Percentiles rank a stretch among this genome's conserved stretches.
Conservation (phyloP, 2,797 vertebrate species). For the Catharus ustulatus region DNA sequence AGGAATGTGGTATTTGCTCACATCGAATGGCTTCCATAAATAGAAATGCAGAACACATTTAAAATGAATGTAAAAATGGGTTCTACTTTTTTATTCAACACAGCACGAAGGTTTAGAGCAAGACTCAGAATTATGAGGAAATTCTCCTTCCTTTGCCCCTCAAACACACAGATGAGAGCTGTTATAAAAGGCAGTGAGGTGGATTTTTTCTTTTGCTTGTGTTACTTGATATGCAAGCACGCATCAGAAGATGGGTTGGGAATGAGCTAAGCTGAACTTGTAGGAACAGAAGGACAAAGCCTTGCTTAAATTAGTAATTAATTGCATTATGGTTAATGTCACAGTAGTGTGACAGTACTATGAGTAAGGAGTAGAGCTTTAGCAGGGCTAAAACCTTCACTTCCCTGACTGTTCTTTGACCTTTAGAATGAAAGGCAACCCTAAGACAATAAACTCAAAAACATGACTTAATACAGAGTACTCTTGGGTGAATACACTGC, state of each 20-base stretch:
- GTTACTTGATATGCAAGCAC: neutral
- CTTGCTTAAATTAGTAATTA: neutral
- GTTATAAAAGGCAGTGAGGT: neutral
- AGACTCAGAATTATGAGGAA: neutral
- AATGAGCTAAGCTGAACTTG: neutral
- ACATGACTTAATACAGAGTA: neutral
- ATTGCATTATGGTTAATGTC: neutral
- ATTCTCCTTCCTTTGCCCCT: conserved; percentile 12
- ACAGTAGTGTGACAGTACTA: neutral
- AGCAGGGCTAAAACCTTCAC: neutral
- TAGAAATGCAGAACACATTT: conserved; percentile 11
- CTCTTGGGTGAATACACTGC: neutral
- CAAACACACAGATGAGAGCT: neutral
- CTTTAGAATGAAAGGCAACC: neutral
- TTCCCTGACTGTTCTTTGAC: neutral
- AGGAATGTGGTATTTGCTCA: conserved; percentile 23
- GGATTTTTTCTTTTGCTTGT: neutral
- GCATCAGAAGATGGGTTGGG: neutral
- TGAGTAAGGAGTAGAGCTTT: neutral
- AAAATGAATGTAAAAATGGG: conserved; percentile 2
- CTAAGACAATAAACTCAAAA: neutral
- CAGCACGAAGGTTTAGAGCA: neutral
- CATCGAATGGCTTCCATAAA: conserved; percentile 29
- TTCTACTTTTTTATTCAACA: conserved; percentile 9
- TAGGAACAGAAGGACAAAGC: neutral